phyloP scores from a whole-genome alignment of 2,113 vertebrate genomes.

The Brienomyrus longianalis region DNA sequence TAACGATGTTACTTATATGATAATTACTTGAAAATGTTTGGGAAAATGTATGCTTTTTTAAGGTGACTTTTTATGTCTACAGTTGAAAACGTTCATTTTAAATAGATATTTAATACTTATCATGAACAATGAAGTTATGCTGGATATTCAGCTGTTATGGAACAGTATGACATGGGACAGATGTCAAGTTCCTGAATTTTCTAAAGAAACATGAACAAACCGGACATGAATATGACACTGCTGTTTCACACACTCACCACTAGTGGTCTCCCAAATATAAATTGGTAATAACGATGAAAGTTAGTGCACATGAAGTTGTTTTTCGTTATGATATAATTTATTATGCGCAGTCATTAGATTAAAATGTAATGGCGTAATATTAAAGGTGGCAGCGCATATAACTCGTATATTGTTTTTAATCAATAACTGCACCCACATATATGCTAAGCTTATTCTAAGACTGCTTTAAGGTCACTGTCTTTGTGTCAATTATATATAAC shows the following conservation, averaged over 20 bases:
- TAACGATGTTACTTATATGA: background rate
- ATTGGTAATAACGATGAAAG: background rate
- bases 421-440: background rate
- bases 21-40: background rate
- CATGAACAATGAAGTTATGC: background rate
- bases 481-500: background rate
- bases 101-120: background rate
- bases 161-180: background rate
- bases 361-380: constrained; percentile 11
- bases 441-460: background rate
- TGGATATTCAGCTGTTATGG: background rate
- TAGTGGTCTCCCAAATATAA: constrained; percentile 21
- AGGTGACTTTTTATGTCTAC: background rate
- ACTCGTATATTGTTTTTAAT: constrained; percentile 16
- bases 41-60: background rate
- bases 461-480: background rate
- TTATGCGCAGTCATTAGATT: constrained; percentile 14
- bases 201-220: background rate
- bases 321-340: constrained; percentile 17
- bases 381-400: background rate
- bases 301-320: background rate
- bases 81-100: background rate
- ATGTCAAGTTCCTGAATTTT: background rate
- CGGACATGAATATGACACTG: background rate
- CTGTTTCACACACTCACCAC: constrained; percentile 12